Evolutionary conservation across 2,797 vertebrate genomes (phyloP), one percentile per base, ranked within the genome.

Genomic region (Lycodopsis pacificus): DNA sequence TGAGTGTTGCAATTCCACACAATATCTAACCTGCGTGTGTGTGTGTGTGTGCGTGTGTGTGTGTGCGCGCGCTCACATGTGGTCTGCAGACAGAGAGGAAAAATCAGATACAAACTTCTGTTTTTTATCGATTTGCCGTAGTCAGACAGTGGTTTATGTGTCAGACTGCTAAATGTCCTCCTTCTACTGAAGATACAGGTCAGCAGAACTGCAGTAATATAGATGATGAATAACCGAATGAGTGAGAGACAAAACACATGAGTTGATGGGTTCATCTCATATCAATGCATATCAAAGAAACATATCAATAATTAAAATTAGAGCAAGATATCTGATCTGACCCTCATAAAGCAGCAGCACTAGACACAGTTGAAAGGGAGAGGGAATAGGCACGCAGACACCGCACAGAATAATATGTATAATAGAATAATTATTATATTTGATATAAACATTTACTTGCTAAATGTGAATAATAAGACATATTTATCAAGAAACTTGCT

Each of bases 1-100:
- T 98, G 93, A 97, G 96, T 92, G 83, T 80, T 91, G 82, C 80
- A 75, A 22, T 81, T 78, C 72, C 22, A 54, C 78, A 83, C 51
- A 86, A 81, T 83, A 69, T 82, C 66, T 61, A 40, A 42, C 40
- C 58, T 34, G 61, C 27, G 54, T 36, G 67, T 65, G 30, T 71
- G 14, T 64, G 77, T 67, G 53, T 51, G 25, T 59, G 36, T 69
- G 57, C 65, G 65, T 66, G 65, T 64, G 76, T 58, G 61, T 19
- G 57, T 54, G 61, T 51, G 75, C n/a, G 67, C 25, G 69, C 15
- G 65, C 56, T 73, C 58, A 57, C 59, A 74, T 75, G 84, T 74
- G 81, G 77, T 84, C 51, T 81, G 30, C 68, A 71, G 70, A 77
- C 70, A 64, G 75, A 59, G 65, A 72, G 44, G 59, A 66, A 73